phyloP scores from a whole-genome alignment of 2,888 invertebrate genomes.

The Hyppa rectilinea region DNA sequence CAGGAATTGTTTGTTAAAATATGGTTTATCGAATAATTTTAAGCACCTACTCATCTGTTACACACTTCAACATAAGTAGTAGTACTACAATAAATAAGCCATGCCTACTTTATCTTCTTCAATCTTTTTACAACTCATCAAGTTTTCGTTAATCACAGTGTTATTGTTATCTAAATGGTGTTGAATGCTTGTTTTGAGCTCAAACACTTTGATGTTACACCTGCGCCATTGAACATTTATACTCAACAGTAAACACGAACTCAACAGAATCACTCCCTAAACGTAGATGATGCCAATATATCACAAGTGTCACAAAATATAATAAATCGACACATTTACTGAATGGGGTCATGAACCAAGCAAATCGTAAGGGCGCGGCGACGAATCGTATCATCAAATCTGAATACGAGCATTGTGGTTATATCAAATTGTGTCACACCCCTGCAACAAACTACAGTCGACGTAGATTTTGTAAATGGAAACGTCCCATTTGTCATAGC shows the following conservation, averaged over 20 bases:
- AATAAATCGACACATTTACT: constrained; percentile 71
- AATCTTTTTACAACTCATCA: constrained; percentile 52
- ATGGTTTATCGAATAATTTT: neutral
- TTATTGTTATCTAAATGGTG: constrained; percentile 70
- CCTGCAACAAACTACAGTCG: constrained; percentile 57
- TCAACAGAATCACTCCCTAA: constrained; percentile 35
- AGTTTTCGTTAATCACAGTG: constrained; percentile 66
- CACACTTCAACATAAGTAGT: neutral
- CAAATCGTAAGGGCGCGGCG: constrained; percentile 69
- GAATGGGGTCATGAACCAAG: constrained; percentile 69
- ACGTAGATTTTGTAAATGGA: constrained; percentile 63
- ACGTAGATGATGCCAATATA: constrained; percentile 50
- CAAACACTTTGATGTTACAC: constrained; percentile 77
- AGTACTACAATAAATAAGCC: too few species aligned
- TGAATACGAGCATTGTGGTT: constrained; percentile 74
- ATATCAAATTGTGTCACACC: constrained; percentile 78
- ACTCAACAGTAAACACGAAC: constrained; percentile 46
- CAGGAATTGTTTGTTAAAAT: neutral
- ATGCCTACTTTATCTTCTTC: constrained; percentile 40
- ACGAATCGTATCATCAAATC: constrained; percentile 72
- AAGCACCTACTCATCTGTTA: neutral
- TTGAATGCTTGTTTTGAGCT: constrained; percentile 69
- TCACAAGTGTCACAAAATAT: constrained; percentile 49
- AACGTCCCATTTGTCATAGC: constrained; percentile 55
- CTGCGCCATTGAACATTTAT: constrained; percentile 65